These are phyloP conservation scores for Petrocephalus microphthalmus DNA, from an alignment of 2,113 vertebrate species.

Conservation along the genomic window DNA sequence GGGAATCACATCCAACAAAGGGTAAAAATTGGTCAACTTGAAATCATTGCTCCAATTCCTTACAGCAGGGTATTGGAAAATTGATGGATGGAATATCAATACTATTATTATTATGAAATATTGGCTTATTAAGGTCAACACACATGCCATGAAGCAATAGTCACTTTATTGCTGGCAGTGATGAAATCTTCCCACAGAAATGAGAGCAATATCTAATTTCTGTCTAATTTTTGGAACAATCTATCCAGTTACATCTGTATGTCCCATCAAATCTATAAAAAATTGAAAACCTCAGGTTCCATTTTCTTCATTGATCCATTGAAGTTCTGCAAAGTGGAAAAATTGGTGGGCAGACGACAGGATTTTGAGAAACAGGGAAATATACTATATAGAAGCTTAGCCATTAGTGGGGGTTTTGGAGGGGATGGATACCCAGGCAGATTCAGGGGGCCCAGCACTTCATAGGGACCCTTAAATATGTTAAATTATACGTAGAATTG, in stretches of 20 bases:
- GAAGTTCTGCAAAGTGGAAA: neutral
- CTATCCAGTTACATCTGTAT: neutral
- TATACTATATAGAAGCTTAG: neutral
- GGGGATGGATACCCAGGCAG: neutral
- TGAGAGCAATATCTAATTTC: neutral
- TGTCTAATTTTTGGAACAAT: neutral
- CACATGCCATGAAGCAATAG: neutral
- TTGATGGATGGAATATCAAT: neutral
- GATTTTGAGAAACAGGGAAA: neutral
- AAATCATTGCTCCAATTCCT: neutral
- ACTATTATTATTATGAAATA: constrained; percentile 13
- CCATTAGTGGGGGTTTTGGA: neutral
- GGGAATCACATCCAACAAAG: neutral
- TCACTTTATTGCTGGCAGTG: neutral
- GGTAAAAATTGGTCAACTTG: neutral
- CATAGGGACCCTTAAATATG: neutral
- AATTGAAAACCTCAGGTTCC: neutral
- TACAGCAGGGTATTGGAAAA: neutral
- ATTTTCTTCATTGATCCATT: neutral
- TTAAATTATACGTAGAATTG: neutral
- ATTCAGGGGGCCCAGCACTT: neutral
- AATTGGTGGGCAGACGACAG: neutral
- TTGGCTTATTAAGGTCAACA: constrained; percentile 13
- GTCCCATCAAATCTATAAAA: neutral
- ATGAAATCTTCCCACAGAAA: neutral